Conservation (phyloP, 2,113 vertebrate genomes). For the Alces alces region DNA sequence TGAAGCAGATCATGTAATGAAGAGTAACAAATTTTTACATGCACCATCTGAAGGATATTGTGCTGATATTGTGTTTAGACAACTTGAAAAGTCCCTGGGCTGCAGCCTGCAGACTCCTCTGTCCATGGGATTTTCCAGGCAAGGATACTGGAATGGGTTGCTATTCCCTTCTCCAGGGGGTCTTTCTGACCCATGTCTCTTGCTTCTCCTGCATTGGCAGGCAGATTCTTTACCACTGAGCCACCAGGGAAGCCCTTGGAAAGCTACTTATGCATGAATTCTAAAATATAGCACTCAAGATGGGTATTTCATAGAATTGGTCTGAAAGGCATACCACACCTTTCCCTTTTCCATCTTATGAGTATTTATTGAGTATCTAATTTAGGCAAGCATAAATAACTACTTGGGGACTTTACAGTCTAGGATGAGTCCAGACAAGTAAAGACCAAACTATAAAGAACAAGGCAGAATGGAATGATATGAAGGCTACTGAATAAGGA, state of each 20-base stretch:
- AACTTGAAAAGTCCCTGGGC: neutral
- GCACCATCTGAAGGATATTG: neutral
- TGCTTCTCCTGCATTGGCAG: neutral
- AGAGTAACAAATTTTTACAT: neutral
- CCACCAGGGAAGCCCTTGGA: neutral
- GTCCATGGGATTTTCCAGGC: neutral
- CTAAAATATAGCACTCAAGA: neutral
- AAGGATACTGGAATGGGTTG: neutral
- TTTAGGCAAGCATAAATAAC: neutral
- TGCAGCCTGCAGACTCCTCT: neutral
- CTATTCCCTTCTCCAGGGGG: neutral
- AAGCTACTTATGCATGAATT: neutral
- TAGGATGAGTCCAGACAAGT: neutral
- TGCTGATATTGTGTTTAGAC: neutral
- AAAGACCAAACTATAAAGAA: neutral
- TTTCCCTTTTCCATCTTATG: neutral
- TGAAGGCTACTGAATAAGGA: neutral
- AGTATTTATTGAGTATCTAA: neutral
- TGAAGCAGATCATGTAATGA: neutral
- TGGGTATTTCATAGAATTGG: neutral
- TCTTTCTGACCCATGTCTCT: neutral
- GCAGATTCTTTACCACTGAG: neutral
- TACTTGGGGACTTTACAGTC: neutral
- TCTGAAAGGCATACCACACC: neutral
- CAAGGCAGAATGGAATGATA: neutral